phyloP scores from a whole-genome alignment of 92 coral and sea anemone genomes.

The Phymanthus crucifer region DNA sequence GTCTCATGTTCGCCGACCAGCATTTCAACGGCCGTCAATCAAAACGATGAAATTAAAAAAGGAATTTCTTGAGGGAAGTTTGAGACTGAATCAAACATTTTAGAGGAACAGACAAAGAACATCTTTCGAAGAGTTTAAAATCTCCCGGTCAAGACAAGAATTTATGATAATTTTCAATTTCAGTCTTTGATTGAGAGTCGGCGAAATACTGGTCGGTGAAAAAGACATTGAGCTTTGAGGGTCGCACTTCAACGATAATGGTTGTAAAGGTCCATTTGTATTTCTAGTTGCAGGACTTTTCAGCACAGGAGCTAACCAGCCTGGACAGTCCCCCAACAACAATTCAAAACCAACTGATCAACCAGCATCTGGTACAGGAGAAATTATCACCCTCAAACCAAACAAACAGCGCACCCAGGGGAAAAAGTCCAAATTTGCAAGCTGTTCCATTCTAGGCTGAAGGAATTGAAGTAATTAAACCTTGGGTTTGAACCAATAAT shows the following conservation, averaged over 20 bases:
- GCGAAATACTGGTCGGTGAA: too few relatives aligned
- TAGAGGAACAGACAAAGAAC: too few relatives aligned
- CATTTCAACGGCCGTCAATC: too few relatives aligned
- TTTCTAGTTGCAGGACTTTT: constrained; percentile 77
- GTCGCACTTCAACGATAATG: too few relatives aligned
- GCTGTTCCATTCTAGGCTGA: constrained; percentile 59
- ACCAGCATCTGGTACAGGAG: constrained; percentile 78
- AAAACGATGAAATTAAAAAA: too few relatives aligned
- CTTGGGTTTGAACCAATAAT: background rate
- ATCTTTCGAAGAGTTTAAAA: too few relatives aligned
- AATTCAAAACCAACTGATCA: constrained; percentile 60
- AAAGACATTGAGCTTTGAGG: background rate
- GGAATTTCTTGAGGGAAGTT: too few relatives aligned
- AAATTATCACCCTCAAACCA: constrained; percentile 89
- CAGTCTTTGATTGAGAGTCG: too few relatives aligned
- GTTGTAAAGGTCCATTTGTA: background rate
- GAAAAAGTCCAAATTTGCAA: constrained; percentile 74
- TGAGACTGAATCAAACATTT: too few relatives aligned
- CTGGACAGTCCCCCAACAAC: constrained; percentile 62
- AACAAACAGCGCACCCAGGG: constrained; percentile 97
- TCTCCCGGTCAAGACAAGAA: too few relatives aligned
- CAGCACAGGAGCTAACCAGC: constrained; percentile 68
- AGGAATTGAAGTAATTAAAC: background rate
- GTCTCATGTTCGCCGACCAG: too few relatives aligned
- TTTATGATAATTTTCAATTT: too few relatives aligned